Base-by-base conservation (phyloP, 2,113 vertebrate species). In the Lasiurus cinereus region DNA sequence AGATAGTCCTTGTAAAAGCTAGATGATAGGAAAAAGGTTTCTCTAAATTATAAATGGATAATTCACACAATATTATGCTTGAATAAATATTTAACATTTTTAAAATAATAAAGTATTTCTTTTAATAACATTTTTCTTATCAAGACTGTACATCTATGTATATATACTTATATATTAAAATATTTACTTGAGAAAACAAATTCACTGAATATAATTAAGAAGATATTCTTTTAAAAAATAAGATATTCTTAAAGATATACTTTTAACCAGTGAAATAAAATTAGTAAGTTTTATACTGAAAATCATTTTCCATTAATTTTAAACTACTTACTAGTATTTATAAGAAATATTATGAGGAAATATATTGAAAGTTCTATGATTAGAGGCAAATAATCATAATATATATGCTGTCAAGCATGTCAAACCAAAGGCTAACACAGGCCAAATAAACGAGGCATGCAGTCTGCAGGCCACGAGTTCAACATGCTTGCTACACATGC, bases 181-280 rank as follows among this genome's bases (percentile, higher is more conserved):
- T 14, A 74, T 74, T 27, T 31, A 15, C 48, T 52, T 91, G 10
- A 89, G 48, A 93, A 94, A 91, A 83, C 48, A 83, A 36, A 89
- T 39, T 46, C 48, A 67, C 9, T 74, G 10, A 70, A 66, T 86
- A 72, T 67, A 78, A 48, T 50, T 77, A 88, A 11, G 3, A 5
- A 88, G 4, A 33, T 87, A 31, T 59, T 43, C 31, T 74, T 74
- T 73, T 62, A 12, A 24, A 27, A 27, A 90, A 11, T 2, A 4
- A 90, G 6, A 36, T 87, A 43, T 59, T 43, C 27, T 74, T 73
- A 78, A 96, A 92, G 2, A 39, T 67, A 67, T 11, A 24, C 73
- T 69, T 91, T 84, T 1, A 59, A 9, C 3, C 33, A 88, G 15
- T 33, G 14, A 31, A 76, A 85, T 92, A 27, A 10, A 87, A 39